Evolutionary conservation across 2,797 vertebrate species (phyloP).

Genomic region (Oreonectes daqikongensis): DNA sequence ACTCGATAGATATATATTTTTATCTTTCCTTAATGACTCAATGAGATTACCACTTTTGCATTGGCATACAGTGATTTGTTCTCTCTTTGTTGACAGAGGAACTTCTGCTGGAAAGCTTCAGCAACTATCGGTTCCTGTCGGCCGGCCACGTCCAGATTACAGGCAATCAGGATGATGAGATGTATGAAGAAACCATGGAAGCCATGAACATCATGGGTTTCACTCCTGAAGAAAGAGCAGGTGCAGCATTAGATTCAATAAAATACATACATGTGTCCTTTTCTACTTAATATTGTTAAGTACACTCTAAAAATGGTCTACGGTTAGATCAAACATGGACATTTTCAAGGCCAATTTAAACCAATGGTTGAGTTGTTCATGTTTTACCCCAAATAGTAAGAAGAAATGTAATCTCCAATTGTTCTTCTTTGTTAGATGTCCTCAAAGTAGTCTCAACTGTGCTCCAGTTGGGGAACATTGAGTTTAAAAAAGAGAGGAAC

Average conservation of each 20-base stretch:
- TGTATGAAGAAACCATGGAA: slow-evolving; percentile 92
- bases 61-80: neutral
- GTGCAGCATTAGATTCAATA: slow-evolving; percentile 65
- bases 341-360: too few relatives aligned
- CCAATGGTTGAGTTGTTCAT: too few relatives aligned
- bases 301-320: neutral
- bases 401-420: neutral
- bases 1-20: too few relatives aligned
- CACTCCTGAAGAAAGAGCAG: slow-evolving; percentile 83
- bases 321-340: too few relatives aligned
- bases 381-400: neutral
- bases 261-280: neutral
- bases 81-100: slow-evolving; percentile 78
- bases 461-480: slow-evolving; percentile 92
- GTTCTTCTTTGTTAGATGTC: slow-evolving; percentile 75
- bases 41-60: neutral
- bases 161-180: slow-evolving; percentile 86
- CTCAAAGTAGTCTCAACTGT: slow-evolving; percentile 92
- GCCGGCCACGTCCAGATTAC: slow-evolving; percentile 88
- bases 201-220: slow-evolving; percentile 97
- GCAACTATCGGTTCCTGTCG: slow-evolving; percentile 86
- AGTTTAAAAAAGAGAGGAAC: slow-evolving; percentile 96
- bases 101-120: slow-evolving; percentile 88
- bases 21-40: too few relatives aligned
- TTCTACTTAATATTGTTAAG: neutral